Evolutionary conservation across 2,797 vertebrate genomes (phyloP).

Genomic region (Alcedo atthis): DNA sequence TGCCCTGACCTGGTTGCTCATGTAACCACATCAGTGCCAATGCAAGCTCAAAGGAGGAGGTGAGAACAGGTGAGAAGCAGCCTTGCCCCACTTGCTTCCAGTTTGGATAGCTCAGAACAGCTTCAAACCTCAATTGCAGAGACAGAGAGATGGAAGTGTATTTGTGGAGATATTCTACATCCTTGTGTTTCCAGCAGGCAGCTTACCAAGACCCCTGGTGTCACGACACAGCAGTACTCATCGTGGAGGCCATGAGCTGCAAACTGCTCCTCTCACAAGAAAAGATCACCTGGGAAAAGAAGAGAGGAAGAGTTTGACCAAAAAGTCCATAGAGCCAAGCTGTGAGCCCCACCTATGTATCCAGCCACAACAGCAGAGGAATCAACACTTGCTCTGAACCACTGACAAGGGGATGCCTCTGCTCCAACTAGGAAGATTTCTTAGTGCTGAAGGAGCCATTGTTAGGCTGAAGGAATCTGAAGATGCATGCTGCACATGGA

Average conservation of each 20-base stretch:
- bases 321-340: neutral
- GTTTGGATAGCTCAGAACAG: neutral
- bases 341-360: neutral
- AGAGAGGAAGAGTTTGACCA: conserved; percentile 7
- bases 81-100: neutral
- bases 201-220: conserved; percentile 84
- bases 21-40: neutral
- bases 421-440: neutral
- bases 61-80: conserved; percentile 40
- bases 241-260: conserved; percentile 63
- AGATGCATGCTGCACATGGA: neutral
- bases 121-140: neutral
- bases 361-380: neutral
- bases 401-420: neutral
- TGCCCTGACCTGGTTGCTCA: neutral
- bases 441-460: neutral
- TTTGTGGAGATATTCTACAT: neutral
- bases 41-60: conserved; percentile 9
- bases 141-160: neutral
- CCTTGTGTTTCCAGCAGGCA: neutral
- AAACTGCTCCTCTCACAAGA: conserved; percentile 65
- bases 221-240: conserved; percentile 85
- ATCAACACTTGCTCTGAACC: neutral
- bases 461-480: neutral
- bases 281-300: conserved; percentile 71